phyloP scores from a whole-genome alignment of 2,113 vertebrate genomes.

The Brachyhypopomus gauderio region DNA sequence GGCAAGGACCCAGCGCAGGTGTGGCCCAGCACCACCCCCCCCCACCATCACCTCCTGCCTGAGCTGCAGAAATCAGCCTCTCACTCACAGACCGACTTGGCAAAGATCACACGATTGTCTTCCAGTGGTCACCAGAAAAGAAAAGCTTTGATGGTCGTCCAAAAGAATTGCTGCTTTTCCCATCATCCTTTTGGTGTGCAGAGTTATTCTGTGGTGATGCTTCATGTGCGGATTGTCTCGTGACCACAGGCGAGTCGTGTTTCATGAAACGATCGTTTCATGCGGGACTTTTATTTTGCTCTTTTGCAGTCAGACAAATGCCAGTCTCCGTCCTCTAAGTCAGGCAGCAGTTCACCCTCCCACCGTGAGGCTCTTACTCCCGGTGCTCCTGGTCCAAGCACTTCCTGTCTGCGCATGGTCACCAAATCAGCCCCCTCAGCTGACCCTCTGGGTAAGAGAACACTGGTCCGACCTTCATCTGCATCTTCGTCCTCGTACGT shows the following conservation, averaged over 20 bases:
- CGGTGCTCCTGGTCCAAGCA: constrained; percentile 80
- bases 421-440: constrained; percentile 75
- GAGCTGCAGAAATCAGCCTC: background rate
- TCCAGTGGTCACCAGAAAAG: no score
- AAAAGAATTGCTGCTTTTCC: background rate
- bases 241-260: background rate
- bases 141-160: no score
- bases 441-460: constrained; percentile 78
- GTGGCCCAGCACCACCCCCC: constrained; percentile 19
- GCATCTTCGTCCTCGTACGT: background rate
- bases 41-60: background rate
- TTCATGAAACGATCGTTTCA: background rate
- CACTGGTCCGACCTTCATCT: background rate
- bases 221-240: no score
- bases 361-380: constrained; percentile 78
- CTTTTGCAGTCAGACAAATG: constrained; percentile 75
- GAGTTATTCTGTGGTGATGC: no score
- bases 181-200: no score
- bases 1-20: constrained; percentile 79
- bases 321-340: constrained; percentile 75
- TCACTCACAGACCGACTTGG: no score
- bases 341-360: constrained; percentile 77
- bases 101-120: no score
- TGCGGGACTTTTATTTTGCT: background rate
- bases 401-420: constrained; percentile 75